Percentiles rank a stretch among this genome's conserved stretches.
phyloP scores from a whole-genome alignment of 1,140 invertebrate genomes.

The Achatina immaculata region DNA sequence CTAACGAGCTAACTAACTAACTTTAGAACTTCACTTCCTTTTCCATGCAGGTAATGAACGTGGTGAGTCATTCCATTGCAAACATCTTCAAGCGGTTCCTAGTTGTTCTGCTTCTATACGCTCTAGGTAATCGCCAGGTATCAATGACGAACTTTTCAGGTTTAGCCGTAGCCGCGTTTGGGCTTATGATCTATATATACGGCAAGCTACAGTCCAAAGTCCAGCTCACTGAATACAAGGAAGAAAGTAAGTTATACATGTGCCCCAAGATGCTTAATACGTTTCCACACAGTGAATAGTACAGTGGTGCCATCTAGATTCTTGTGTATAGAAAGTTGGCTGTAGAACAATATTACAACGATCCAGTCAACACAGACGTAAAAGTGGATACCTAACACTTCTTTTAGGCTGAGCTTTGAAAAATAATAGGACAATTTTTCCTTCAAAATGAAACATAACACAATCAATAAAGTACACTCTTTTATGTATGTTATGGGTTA shows the following conservation, averaged over 20 bases:
- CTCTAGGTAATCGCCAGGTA: constrained; percentile 24
- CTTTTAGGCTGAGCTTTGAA: too few species aligned
- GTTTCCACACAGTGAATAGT: too few species aligned
- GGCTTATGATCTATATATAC: constrained; percentile 19
- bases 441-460: too few species aligned
- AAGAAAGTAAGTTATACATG: neutral
- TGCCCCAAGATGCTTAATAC: neutral
- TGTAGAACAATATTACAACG: too few species aligned
- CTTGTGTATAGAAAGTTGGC: too few species aligned
- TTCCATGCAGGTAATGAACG: constrained; percentile 32
- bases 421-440: too few species aligned
- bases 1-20: too few species aligned
- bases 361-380: too few species aligned
- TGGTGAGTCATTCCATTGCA: constrained; percentile 45
- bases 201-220: neutral
- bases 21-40: too few species aligned
- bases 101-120: constrained; percentile 44
- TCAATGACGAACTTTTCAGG: constrained; percentile 14
- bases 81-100: constrained; percentile 49
- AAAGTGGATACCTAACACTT: too few species aligned
- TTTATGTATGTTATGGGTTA: too few species aligned
- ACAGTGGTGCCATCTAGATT: neutral
- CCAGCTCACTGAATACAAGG: neutral
- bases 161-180: constrained; percentile 12
- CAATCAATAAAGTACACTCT: too few species aligned